Evolutionary conservation across 2,888 invertebrate species (phyloP), one percentile per base, ranked within the genome.

Genomic region (Dusona sp.): DNA sequence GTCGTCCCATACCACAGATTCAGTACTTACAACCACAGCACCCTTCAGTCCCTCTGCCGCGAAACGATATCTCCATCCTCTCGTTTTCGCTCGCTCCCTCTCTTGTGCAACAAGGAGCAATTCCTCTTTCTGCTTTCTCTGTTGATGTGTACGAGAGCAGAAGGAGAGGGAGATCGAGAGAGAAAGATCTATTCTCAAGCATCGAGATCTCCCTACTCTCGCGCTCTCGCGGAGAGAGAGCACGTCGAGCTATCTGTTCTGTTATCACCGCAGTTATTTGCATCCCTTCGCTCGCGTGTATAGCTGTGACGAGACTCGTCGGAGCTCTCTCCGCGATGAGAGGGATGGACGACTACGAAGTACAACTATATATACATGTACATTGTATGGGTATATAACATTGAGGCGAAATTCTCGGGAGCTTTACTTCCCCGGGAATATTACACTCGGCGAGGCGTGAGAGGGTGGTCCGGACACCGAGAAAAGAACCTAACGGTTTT

Each of bases 241-340:
- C 87, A 87, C 84, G 86, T 78, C 87, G 91, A 93, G 92, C 92
- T 93, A 93, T 93, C 93, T 92, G 93, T 92, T 74, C 81, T 93
- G 93, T 93, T 93, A 93, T 93, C 93, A 92, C 92, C 93, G 65
- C 81, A 92, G 93, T 93, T 93, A 93, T 93, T 93, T 93, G 93
- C 93, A 93, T 93, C 93, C 92, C 92, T 92, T 91, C 91, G 91
- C 65, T 61, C 54, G 72, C 74, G 74, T 54, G 67, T 81, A 67
- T 57, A 81, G 42, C 67, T 88, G 91, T 89, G 83, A 86, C 86
- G 83, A 86, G 83, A 85, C 78, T 83, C 78, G 77, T 19, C 51
- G 79, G 72, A 54, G 72, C 79, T 72, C 79, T 68, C 38, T 33
- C 25, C 57, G 51, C 64, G 72, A 65, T 54, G 72, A 64, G 83